phyloP scores from a whole-genome alignment of 2,888 invertebrate species.

The Brassicogethes aeneus region DNA sequence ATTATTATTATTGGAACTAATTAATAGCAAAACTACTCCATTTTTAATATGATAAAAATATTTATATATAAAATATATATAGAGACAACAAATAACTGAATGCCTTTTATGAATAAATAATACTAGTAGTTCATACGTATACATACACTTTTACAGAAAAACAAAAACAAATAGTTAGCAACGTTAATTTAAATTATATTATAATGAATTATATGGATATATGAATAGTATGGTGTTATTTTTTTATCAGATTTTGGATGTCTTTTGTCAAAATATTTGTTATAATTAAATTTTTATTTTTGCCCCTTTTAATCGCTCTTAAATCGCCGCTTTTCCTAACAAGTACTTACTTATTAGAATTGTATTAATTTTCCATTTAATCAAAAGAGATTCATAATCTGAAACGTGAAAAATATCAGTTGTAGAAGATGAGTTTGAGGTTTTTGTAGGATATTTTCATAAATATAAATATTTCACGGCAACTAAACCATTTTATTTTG shows the following conservation, averaged over 20 bases:
- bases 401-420: slow-evolving; percentile 35
- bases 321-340: slow-evolving; percentile 19
- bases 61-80: slow-evolving; percentile 33
- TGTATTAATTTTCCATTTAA: slow-evolving; percentile 2
- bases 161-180: slow-evolving; percentile 28
- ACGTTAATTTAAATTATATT: slow-evolving; percentile 35
- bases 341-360: no score
- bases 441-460: slow-evolving; percentile 43
- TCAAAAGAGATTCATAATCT: slow-evolving; percentile 28
- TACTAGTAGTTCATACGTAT: slow-evolving; percentile 42
- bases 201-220: slow-evolving; percentile 12
- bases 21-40: slow-evolving; percentile 29
- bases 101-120: slow-evolving; percentile 40
- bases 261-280: slow-evolving; percentile 18
- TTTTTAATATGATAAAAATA: slow-evolving; percentile 35
- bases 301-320: slow-evolving; percentile 17
- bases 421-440: slow-evolving; percentile 41
- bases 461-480: slow-evolving; percentile 43
- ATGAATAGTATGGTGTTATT: slow-evolving; percentile 37
- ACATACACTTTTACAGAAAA: slow-evolving; percentile 39
- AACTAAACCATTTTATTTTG: no score
- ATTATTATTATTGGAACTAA: slow-evolving; percentile 28
- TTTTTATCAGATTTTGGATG: slow-evolving; percentile 30
- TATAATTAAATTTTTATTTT: slow-evolving; percentile 21
- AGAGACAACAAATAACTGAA: slow-evolving; percentile 42